Conservation (phyloP, 2,797 vertebrate genomes). For the Geotrypetes seraphini region DNA sequence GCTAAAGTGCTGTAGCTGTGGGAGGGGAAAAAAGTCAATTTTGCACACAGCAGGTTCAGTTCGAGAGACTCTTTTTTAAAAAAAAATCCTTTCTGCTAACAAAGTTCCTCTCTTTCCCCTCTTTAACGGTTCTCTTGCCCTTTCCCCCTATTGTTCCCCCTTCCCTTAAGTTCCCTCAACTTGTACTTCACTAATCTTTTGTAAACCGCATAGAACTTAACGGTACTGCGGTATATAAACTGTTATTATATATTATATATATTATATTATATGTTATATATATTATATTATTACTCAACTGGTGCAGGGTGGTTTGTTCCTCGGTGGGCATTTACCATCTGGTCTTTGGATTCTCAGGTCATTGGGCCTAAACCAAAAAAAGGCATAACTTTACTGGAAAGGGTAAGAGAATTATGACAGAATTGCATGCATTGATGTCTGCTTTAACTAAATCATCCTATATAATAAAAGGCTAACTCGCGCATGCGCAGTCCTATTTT, state of each 20-base stretch:
- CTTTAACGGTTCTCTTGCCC: too few relatives aligned
- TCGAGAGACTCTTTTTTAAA: constrained; percentile 36
- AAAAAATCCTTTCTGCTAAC: constrained; percentile 34
- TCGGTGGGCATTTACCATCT: constrained; percentile 24
- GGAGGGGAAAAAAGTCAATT: constrained; percentile 29
- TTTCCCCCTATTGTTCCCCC: too few relatives aligned
- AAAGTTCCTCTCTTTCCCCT: too few relatives aligned
- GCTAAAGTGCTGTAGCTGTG: constrained; percentile 41
- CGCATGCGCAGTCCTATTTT: too few relatives aligned
- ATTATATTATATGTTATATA: too few relatives aligned
- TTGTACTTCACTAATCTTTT: too few relatives aligned
- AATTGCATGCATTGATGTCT: neutral
- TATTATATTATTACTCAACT: constrained; percentile 18
- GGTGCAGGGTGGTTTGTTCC: constrained; percentile 37
- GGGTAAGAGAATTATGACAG: neutral
- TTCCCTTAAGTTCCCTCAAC: too few relatives aligned
- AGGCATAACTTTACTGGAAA: neutral
- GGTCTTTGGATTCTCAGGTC: constrained; percentile 13
- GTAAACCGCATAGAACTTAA: too few relatives aligned
- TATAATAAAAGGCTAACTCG: too few relatives aligned
- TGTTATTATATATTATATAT: too few relatives aligned
- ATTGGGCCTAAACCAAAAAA: constrained; percentile 7
- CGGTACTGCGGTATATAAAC: too few relatives aligned
- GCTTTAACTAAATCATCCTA: constrained; percentile 7
- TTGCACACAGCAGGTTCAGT: constrained; percentile 34